Evolutionary conservation across 1,140 invertebrate genomes (phyloP), one percentile per base, ranked within the genome.

Genomic region (Drosophila bocki): DNA sequence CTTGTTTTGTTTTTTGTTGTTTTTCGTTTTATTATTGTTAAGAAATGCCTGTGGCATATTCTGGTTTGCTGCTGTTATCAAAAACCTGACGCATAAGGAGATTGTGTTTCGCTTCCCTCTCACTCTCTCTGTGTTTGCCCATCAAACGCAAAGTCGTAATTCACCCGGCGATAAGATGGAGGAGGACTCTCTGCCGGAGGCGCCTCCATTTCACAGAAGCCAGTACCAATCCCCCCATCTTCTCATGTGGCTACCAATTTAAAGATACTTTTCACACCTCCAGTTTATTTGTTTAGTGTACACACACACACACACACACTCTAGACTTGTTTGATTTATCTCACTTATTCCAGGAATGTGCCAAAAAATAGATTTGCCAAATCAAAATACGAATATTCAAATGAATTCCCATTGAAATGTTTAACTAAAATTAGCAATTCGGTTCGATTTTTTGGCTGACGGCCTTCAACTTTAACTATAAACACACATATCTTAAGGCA

Each of bases 51-150:
- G 35, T 32, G 70, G 68, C 70, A 51, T 26, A 22, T 72, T 71
- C 65, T 71, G 35, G 42, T 41, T 69, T 64, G 32, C 45, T 32
- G 26, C 22, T 72, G 42, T 80, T 80, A 76, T 80, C 78, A 70
- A 57, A 57, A 62, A 69, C 67, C 78, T 80, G 78, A 80, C 78
- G 78, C 78, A 80, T 75, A 75, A 59, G 48, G 39, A 47, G 63
- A 64, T 75, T 80, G 78, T 53, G 72, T 81, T 67, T 72, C 53
- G 37, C 47, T 37, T n/a, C 48, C 12, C n/a, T 29, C 13, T 2
- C 26, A 6, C 5, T 35, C 17, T 42, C 32, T 22, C 26, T 45
- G 64, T 75, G 70, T 56, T 81, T 62, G 42, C 47, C 58, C 74
- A 58, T 81, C 56, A 70, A 80, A 58, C 41, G 32, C 15, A 48